Evolutionary conservation across 2,113 vertebrate genomes (phyloP).

Genomic region (Albula glossodonta): DNA sequence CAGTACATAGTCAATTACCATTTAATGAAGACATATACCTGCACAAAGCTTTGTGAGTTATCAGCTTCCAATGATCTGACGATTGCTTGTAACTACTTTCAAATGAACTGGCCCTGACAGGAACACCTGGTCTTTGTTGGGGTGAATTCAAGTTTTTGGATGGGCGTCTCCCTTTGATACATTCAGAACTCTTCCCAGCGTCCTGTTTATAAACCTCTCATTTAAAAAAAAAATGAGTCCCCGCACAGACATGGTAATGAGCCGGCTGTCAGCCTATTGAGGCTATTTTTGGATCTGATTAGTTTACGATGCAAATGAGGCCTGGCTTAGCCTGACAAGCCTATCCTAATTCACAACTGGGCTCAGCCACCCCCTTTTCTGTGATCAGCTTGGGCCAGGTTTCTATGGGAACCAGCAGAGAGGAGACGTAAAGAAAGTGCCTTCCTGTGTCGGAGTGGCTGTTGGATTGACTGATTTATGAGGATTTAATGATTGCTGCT

Average conservation of each 20-base stretch:
- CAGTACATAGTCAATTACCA: too few relatives aligned
- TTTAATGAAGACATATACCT: neutral
- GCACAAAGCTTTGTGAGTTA: neutral
- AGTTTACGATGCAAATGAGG: slow-evolving; percentile 51
- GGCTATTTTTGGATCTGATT: slow-evolving; percentile 48
- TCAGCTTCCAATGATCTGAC: neutral
- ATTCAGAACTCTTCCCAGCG: neutral
- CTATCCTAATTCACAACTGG: slow-evolving; percentile 36
- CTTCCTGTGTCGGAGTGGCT: slow-evolving; percentile 1
- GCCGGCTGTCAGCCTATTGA: slow-evolving; percentile 26
- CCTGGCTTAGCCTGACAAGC: slow-evolving; percentile 33
- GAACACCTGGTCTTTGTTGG: neutral
- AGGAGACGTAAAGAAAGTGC: slow-evolving; percentile 14
- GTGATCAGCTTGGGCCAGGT: slow-evolving; percentile 38
- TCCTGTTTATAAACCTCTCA: slow-evolving; percentile 12
- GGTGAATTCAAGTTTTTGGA: neutral
- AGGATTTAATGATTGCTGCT: neutral
- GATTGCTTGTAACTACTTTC: neutral
- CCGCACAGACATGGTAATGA: slow-evolving; percentile 27
- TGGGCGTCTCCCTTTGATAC: neutral
- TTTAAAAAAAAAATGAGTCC: slow-evolving; percentile 20
- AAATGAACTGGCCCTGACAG: neutral
- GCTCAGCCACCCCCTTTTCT: slow-evolving; percentile 34
- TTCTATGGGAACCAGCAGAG: slow-evolving; percentile 40
- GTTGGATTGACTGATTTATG: slow-evolving; percentile 5